These are phyloP conservation scores for Rhopalosiphum maidis DNA, from an alignment of 1,140 invertebrate species.

Conservation along the genomic window DNA sequence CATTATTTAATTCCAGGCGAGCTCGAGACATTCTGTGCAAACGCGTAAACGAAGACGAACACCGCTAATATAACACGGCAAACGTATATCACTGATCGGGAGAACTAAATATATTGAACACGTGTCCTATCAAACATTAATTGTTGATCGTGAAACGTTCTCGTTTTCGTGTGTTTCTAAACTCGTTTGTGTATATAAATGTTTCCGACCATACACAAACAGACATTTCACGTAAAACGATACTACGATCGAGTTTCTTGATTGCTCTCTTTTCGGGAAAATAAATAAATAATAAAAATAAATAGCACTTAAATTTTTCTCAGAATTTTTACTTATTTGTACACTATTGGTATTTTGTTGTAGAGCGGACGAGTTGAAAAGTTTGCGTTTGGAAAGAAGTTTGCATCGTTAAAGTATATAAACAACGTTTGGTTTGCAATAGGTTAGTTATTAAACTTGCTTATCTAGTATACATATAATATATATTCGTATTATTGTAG, in stretches of 20 bases:
- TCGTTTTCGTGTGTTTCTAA: neutral
- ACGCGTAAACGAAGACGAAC: neutral
- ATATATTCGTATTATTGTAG: neutral
- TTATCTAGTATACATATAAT: no score
- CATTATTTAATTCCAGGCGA: neutral
- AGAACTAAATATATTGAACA: neutral
- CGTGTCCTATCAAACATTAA: neutral
- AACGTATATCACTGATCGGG: neutral
- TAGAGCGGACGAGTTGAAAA: neutral
- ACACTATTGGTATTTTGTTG: neutral
- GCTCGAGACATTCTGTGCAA: neutral
- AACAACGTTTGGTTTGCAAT: neutral
- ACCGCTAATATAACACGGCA: neutral
- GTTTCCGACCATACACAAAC: neutral
- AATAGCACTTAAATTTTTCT: neutral
- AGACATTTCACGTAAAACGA: slow-evolving; percentile 13
- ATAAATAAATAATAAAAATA: neutral
- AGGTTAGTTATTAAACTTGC: neutral
- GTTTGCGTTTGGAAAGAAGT: neutral
- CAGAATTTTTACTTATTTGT: neutral
- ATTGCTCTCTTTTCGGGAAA: neutral
- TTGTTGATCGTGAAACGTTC: neutral
- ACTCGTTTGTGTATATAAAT: neutral
- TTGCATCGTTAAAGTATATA: neutral
- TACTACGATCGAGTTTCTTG: slow-evolving; percentile 27